phyloP scores from a whole-genome alignment of 2,113 vertebrate species.

The Sardina pilchardus region DNA sequence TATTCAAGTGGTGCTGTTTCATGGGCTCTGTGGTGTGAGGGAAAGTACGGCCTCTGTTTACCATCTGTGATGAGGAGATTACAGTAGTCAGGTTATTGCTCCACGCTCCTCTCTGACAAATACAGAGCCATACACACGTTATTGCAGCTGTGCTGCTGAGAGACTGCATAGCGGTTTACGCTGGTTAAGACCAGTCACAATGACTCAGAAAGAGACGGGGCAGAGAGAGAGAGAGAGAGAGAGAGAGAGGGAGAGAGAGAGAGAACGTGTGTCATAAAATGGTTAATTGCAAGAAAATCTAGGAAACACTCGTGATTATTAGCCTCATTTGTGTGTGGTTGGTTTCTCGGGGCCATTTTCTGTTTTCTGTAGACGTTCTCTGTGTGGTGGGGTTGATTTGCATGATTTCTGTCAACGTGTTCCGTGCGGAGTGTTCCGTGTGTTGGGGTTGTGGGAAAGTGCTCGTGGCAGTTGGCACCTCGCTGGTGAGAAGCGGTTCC shows the following conservation, averaged over 20 bases:
- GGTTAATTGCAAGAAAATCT: neutral
- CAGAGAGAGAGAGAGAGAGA: neutral
- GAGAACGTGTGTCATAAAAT: neutral
- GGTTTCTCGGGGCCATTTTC: neutral
- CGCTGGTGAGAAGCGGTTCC: neutral
- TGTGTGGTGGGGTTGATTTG: too few species aligned
- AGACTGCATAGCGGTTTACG: neutral
- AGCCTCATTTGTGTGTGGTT: neutral
- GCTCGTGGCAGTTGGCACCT: neutral
- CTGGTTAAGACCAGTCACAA: neutral
- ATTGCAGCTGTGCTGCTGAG: neutral
- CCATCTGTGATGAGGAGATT: neutral
- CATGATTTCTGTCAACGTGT: neutral
- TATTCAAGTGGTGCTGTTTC: neutral
- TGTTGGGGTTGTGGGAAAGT: neutral
- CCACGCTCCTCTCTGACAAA: neutral
- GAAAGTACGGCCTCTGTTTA: neutral
- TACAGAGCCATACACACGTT: neutral
- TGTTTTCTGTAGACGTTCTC: neutral
- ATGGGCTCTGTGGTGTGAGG: neutral
- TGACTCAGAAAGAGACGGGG: neutral
- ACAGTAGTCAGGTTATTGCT: too few species aligned
- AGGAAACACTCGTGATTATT: neutral
- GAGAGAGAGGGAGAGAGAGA: neutral
- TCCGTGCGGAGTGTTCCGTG: neutral